A percentile compares a stretch with the other conserved stretches of the same genome.
phyloP scores from a whole-genome alignment of 2,888 invertebrate genomes.

The Temnothorax unifasciatus region DNA sequence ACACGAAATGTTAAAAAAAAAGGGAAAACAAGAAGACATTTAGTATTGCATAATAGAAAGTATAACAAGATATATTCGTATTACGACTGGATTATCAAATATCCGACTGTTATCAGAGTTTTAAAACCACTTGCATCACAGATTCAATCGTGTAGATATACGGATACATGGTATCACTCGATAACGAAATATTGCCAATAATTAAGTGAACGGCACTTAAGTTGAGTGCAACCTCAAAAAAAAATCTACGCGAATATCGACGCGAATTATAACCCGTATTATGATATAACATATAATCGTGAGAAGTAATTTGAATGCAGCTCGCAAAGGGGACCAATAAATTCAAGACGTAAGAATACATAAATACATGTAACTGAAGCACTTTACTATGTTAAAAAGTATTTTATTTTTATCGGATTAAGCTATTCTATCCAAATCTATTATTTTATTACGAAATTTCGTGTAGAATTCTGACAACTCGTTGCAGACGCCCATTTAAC shows the following conservation, averaged over 20 bases:
- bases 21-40: neutral
- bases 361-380: neutral
- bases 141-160: slow-evolving; percentile 39
- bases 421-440: neutral
- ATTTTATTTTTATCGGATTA: neutral
- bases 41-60: neutral
- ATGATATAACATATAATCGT: slow-evolving; percentile 14
- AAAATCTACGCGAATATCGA: slow-evolving; percentile 16
- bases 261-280: slow-evolving; percentile 21
- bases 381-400: neutral
- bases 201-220: slow-evolving; percentile 44
- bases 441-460: neutral
- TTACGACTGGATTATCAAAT: slow-evolving; percentile 39
- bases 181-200: slow-evolving; percentile 47
- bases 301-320: slow-evolving; percentile 7
- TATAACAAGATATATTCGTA: slow-evolving; percentile 31
- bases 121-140: slow-evolving; percentile 43
- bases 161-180: slow-evolving; percentile 27
- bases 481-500: neutral
- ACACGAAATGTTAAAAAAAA: neutral
- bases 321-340: neutral
- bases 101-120: slow-evolving; percentile 21
- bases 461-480: neutral
- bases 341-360: neutral
- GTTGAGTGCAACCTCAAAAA: slow-evolving; percentile 15